phyloP scores from a whole-genome alignment of 92 coral and sea anemone genomes.

The Phenganax subtilis region DNA sequence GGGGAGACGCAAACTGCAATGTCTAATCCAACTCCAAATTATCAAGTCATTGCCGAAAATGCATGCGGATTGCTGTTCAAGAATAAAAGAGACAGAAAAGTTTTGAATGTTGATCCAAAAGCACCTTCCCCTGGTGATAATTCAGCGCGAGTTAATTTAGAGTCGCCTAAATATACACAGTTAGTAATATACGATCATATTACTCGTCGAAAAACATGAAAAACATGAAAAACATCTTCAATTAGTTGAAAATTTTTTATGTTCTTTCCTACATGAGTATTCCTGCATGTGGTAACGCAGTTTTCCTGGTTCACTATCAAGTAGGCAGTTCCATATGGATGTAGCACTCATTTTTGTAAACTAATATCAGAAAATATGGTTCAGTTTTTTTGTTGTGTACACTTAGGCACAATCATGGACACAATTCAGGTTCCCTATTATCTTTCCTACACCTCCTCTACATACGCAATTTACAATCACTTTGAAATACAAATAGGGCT shows the following conservation, averaged over 20 bases:
- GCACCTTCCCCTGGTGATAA: conserved; percentile 95
- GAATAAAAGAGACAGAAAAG: conserved; percentile 92
- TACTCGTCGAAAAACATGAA: conserved; percentile 81
- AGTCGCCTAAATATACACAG: conserved; percentile 75
- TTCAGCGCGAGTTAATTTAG: conserved; percentile 82
- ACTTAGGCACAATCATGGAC: no score
- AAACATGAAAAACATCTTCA: not conserved
- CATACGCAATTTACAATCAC: no score
- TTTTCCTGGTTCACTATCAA: no score
- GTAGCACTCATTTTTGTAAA: not conserved
- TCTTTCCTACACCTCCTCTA: no score
- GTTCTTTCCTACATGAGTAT: no score
- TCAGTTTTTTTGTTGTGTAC: not conserved
- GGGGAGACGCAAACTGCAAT: conserved; percentile 99
- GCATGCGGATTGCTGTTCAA: conserved; percentile 82
- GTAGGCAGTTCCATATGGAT: not conserved
- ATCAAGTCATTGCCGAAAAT: conserved; percentile 97
- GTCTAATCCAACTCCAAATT: conserved; percentile 95
- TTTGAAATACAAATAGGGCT: no score
- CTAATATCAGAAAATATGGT: not conserved
- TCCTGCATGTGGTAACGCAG: no score
- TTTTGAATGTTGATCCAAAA: conserved; percentile 93
- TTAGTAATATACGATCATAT: conserved; percentile 95
- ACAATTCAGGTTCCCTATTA: no score
- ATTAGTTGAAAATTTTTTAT: not conserved